These are phyloP conservation scores for Empidonax traillii DNA, from an alignment of 2,113 vertebrate genomes.

Conservation along the genomic window DNA sequence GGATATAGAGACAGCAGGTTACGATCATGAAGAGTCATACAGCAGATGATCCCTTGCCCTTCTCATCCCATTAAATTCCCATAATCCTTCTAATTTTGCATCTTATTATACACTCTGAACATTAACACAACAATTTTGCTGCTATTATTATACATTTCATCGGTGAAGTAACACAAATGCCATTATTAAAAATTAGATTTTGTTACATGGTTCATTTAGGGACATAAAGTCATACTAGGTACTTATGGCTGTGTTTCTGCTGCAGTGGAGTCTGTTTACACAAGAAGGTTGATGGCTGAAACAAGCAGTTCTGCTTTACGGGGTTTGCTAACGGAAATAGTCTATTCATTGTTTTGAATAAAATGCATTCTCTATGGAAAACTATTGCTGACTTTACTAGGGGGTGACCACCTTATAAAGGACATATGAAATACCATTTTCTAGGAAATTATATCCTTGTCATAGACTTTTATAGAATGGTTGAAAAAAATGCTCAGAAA, in stretches of 20 bases:
- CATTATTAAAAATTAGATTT: conserved; percentile 29
- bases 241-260: not conserved
- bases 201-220: not conserved
- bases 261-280: not conserved
- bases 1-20: conserved; percentile 9
- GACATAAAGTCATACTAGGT: not conserved
- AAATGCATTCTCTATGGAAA: not conserved
- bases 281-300: not conserved
- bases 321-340: not conserved
- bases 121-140: conserved; percentile 29
- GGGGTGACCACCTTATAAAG: not conserved
- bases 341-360: not conserved
- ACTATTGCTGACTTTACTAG: not conserved
- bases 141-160: not conserved
- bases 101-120: conserved; percentile 15
- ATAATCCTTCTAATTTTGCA: conserved; percentile 38
- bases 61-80: conserved; percentile 28
- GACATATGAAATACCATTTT: not conserved
- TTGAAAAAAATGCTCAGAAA: not conserved
- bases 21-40: not conserved
- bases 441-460: not conserved
- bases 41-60: conserved; percentile 26
- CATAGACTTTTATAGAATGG: not conserved
- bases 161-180: not conserved
- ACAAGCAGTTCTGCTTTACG: not conserved